Evolutionary conservation across 2,113 vertebrate genomes (phyloP), one percentile per base, ranked within the genome.

Genomic region (Callithrix jacchus): DNA sequence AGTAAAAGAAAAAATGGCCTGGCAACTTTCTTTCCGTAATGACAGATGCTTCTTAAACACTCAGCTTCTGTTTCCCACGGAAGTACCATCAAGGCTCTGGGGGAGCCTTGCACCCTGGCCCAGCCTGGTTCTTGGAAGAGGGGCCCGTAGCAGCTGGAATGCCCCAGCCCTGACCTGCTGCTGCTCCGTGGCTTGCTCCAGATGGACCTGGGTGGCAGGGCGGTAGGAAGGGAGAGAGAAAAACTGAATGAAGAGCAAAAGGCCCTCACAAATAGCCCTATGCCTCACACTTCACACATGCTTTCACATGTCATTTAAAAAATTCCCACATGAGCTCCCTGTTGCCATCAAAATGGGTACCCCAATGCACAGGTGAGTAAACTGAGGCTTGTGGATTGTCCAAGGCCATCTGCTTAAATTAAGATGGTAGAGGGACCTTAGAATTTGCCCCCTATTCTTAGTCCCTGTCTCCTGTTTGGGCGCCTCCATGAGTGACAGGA

Each of bases 11-110:
- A 97, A 97, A 98, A 97, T 97, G 96, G 96, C 87, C 95, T 95
- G 96, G 98, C 96, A 98, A 97, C 97, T 97, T 97, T 97, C 96
- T 97, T 98, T 98, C 95, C 88, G 96, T 93, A 97, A 98, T 98
- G 98, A 98, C 98, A 98, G 98, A 98, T 98, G 98, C 98, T 98
- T 93, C 88, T 98, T 96, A 97, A 97, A 96, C 77, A 92, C 70
- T 73, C 56, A 35, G 89, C 97, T 97, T 97, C 95, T 97, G 97
- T 97, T 97, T 97, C 84, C 49, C 47, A 90, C 92, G 87, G 81
- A 95, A 94, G 90, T 71, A 77, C 10, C 90, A 94, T 91, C 77
- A 71, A 61, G 66, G 83, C 49, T 93, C 74, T 1, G 1, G 6
- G 66, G 73, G 61, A 83, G 37, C 32, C 0, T 0, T 1, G 6